Evolutionary conservation across 2,888 invertebrate species (phyloP).

Genomic region (Leptinotarsa tumamoca): DNA sequence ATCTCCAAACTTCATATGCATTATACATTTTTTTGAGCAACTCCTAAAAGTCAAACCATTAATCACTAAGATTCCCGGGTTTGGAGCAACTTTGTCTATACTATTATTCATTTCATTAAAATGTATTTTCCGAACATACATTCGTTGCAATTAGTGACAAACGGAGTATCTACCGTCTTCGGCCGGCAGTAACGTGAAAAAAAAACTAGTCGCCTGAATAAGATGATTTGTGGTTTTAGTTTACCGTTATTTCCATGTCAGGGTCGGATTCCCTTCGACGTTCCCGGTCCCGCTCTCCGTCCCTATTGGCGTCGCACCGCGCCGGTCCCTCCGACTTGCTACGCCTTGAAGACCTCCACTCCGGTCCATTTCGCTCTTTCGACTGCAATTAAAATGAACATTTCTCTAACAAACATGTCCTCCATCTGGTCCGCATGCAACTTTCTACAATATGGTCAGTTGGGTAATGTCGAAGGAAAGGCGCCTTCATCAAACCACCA

Average conservation of each 20-base stretch:
- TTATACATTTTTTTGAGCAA: too few species aligned
- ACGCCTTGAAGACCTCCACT: conserved; percentile 76
- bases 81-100: too few species aligned
- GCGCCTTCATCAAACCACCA: too few species aligned
- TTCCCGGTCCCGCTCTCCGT: conserved; percentile 60
- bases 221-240: conserved; percentile 36
- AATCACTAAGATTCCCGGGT: too few species aligned
- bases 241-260: conserved; percentile 65
- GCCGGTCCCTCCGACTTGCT: conserved; percentile 85
- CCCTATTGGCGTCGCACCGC: conserved; percentile 57
- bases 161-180: too few species aligned
- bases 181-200: background rate
- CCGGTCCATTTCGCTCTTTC: conserved; percentile 73
- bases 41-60: too few species aligned
- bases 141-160: too few species aligned
- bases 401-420: conserved; percentile 62
- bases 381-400: conserved; percentile 72
- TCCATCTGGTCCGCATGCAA: conserved; percentile 32
- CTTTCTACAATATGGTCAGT: background rate
- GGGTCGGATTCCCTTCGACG: conserved; percentile 66
- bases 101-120: too few species aligned
- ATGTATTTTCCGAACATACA: too few species aligned
- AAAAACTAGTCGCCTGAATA: conserved; percentile 15
- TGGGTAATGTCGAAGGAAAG: background rate
- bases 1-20: too few species aligned